Conservation (phyloP, 2,888 invertebrate species). For the Chironomus riparius region DNA sequence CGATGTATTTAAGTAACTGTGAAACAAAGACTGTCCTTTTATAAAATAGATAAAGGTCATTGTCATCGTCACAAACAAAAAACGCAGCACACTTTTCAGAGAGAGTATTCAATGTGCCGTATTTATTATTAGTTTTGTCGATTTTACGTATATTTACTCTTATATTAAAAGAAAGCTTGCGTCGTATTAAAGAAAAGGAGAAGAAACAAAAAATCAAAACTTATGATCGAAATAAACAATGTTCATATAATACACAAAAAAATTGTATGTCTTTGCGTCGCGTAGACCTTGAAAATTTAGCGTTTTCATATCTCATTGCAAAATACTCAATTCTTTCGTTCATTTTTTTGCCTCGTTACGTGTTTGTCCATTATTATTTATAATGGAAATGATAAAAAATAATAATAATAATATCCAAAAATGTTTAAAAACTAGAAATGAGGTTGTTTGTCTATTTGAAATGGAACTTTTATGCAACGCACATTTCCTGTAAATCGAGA, state of each 20-base stretch:
- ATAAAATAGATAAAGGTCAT: conserved; percentile 26
- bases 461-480: too few species aligned
- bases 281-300: conserved; percentile 18
- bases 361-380: not conserved
- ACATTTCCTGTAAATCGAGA: too few species aligned
- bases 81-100: not conserved
- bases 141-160: not conserved
- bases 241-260: not conserved
- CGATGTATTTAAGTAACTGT: not conserved
- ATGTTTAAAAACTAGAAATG: too few species aligned
- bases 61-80: conserved; percentile 9
- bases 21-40: conserved; percentile 8
- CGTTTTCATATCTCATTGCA: conserved; percentile 6
- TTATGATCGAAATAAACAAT: not conserved
- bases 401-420: too few species aligned
- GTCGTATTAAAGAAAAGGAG: not conserved
- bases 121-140: too few species aligned
- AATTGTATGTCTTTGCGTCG: not conserved
- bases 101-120: not conserved
- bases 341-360: not conserved
- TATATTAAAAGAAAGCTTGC: not conserved
- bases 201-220: not conserved
- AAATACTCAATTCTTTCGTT: not conserved
- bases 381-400: too few species aligned
- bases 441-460: too few species aligned